Evolutionary conservation across 2,797 vertebrate species (phyloP).

Genomic region (Darevskia nairensis): DNA sequence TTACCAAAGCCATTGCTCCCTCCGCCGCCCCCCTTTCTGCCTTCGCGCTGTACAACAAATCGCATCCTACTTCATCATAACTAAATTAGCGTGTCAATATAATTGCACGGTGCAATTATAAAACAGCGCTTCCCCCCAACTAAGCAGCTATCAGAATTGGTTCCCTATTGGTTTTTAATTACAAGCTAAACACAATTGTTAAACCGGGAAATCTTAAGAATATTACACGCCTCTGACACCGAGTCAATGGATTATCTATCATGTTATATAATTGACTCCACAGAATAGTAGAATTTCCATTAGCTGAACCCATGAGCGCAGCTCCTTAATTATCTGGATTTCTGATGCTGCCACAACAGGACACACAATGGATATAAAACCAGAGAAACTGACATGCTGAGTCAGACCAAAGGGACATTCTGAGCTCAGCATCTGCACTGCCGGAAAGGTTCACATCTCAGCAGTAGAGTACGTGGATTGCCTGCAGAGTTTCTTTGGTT

Average conservation of each 20-base stretch:
- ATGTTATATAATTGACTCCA: constrained; percentile 9
- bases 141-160: constrained; percentile 50
- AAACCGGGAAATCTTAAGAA: constrained; percentile 41
- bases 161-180: constrained; percentile 59
- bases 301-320: constrained; percentile 29
- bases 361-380: neutral
- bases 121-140: constrained; percentile 34
- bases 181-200: constrained; percentile 42
- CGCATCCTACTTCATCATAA: constrained; percentile 5
- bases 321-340: constrained; percentile 26
- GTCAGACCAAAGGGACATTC: neutral
- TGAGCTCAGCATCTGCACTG: neutral
- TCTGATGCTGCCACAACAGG: neutral
- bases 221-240: constrained; percentile 49
- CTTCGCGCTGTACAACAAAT: constrained; percentile 41
- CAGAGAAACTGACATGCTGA: neutral
- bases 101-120: constrained; percentile 6
- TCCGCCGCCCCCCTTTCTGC: constrained; percentile 15
- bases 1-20: accelerated
- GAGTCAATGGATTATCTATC: constrained; percentile 41
- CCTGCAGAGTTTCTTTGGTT: neutral
- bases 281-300: constrained; percentile 27
- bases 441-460: neutral
- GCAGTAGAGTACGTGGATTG: neutral
- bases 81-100: constrained; percentile 50